Evolutionary conservation across 2,888 invertebrate genomes (phyloP).

Genomic region (Drosophila anceps): DNA sequence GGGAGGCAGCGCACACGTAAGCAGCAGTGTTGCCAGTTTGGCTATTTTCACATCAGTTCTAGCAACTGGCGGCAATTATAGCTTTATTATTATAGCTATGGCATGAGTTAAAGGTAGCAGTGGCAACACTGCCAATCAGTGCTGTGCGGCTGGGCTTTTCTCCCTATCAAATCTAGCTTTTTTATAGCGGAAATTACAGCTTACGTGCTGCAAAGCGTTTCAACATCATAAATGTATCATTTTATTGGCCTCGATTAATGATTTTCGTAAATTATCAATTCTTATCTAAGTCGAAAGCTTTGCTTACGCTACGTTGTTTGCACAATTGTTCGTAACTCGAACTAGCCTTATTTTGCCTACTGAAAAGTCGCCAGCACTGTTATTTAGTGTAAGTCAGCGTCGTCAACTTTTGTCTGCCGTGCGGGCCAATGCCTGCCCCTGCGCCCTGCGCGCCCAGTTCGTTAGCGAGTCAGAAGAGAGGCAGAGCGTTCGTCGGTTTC

Average conservation of each 20-base stretch:
- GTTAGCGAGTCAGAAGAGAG: constrained; percentile 32
- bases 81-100: too few relatives aligned
- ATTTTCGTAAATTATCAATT: not conserved
- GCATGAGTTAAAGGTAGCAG: too few relatives aligned
- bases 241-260: not conserved
- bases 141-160: not conserved
- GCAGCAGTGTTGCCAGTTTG: constrained; percentile 28
- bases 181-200: constrained; percentile 12
- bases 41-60: too few relatives aligned
- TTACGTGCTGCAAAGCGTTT: not conserved
- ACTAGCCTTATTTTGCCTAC: not conserved
- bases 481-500: constrained; percentile 69
- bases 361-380: constrained; percentile 1
- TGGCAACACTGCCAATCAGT: too few relatives aligned
- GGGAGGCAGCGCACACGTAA: constrained; percentile 39
- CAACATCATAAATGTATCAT: not conserved
- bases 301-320: constrained; percentile 1
- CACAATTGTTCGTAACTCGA: not conserved
- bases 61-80: too few relatives aligned
- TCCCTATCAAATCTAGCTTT: constrained; percentile 12
- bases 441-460: constrained; percentile 10
- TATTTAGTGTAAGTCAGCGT: constrained; percentile 30
- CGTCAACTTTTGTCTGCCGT: constrained; percentile 52
- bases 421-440: constrained; percentile 12
- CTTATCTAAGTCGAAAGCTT: not conserved